Conservation (phyloP, 2,113 vertebrate genomes). For the Pithys albifrons region DNA sequence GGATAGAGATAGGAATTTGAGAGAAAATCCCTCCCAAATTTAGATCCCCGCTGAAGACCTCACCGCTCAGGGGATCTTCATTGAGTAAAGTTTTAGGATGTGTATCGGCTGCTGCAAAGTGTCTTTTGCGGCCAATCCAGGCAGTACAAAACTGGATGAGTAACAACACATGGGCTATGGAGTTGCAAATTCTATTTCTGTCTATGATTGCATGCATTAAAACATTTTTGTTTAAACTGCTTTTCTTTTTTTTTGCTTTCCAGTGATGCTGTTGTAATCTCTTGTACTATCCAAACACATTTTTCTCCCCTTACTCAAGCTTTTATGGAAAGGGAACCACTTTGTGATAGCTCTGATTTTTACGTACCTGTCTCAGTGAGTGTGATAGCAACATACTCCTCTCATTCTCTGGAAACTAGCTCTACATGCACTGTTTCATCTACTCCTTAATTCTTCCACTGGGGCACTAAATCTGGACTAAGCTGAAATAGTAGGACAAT, state of each 20-base stretch:
- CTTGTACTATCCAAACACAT: not conserved
- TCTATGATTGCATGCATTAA: not conserved
- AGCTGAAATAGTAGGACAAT: slow-evolving; percentile 67
- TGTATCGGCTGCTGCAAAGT: not conserved
- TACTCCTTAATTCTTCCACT: slow-evolving; percentile 65
- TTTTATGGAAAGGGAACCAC: not conserved
- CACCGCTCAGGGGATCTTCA: not conserved
- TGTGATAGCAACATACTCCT: not conserved
- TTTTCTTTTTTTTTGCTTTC: slow-evolving; percentile 24
- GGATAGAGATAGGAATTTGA: not conserved
- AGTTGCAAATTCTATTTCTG: not conserved
- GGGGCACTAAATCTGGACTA: slow-evolving; percentile 67
- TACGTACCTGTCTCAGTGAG: not conserved
- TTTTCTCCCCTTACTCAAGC: not conserved
- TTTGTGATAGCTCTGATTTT: slow-evolving; percentile 19
- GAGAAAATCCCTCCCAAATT: not conserved
- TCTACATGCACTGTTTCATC: slow-evolving; percentile 54
- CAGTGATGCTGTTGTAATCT: not conserved
- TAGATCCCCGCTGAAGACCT: not conserved
- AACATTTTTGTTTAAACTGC: not conserved
- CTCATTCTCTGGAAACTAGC: slow-evolving; percentile 41
- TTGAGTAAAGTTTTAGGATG: not conserved
- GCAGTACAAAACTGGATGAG: not conserved
- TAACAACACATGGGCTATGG: not conserved
- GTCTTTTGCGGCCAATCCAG: not conserved